Evolutionary conservation across 2,797 vertebrate genomes (phyloP), one percentile per base, ranked within the genome.

Genomic region (Thalassophryne amazonica): DNA sequence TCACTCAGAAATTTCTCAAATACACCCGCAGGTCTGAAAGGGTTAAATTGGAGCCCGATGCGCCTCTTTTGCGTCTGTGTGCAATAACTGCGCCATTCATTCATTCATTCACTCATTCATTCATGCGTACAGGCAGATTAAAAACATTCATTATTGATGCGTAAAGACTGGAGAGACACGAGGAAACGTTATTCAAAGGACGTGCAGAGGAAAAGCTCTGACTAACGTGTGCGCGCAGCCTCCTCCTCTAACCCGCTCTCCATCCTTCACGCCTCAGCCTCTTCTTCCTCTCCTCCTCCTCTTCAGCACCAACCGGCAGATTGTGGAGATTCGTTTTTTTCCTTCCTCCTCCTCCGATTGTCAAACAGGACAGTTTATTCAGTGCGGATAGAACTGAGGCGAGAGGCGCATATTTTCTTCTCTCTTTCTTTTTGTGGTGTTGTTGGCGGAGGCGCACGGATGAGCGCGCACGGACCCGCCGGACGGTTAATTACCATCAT

Each of bases 401-500:
- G 47, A 30, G n/a, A n/a, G n/a, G n/a, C n/a, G 43, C 31, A n/a
- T 12, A 14, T 63, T 37, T 40, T 24, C 23, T 45, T 25, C n/a
- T n/a, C n/a, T n/a, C n/a, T n/a, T n/a, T n/a, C n/a, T n/a, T n/a
- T n/a, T n/a, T n/a, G n/a, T n/a, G n/a, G n/a, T n/a, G n/a, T n/a
- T n/a, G n/a, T n/a, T n/a, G 19, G 21, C 31, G 21, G 23, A 62
- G 56, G 45, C 25, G 69, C 66, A 35, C 63, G 58, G 59, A 34
- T 55, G 76, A 70, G 48, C 62, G 13, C 4, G 49, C 76, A 25
- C 43, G 30, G 53, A 62, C 29, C 48, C 21, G 42, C 33, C 72
- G 61, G 64, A 46, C 47, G 74, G 51, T 69, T 75, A 73, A 81
- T 84, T 71, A 75, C 53, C 68, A 55, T 61, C 53, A 76, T 58